Evolutionary conservation across 1,140 invertebrate genomes (phyloP).

Genomic region (Heterodera schachtii): DNA sequence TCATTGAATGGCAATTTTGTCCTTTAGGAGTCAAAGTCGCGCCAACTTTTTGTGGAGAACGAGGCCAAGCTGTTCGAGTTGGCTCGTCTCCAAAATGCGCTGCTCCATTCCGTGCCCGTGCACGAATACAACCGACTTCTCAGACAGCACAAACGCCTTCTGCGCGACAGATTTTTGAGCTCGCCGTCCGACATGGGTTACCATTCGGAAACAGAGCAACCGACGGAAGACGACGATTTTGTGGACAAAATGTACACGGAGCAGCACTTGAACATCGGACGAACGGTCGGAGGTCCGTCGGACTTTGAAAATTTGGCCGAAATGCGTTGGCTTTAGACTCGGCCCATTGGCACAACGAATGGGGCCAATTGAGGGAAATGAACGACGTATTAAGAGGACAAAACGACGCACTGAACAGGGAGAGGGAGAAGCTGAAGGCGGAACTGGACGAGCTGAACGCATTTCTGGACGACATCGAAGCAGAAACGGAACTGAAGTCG

Average conservation of each 20-base stretch:
- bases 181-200: constrained; percentile 12
- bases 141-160: constrained; percentile 42
- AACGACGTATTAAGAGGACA: constrained; percentile 44
- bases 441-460: constrained; percentile 47
- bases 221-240: not conserved
- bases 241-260: not conserved
- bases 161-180: constrained; percentile 22
- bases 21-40: constrained; percentile 17
- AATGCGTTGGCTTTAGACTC: not conserved
- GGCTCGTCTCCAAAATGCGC: constrained; percentile 37
- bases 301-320: not conserved
- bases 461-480: constrained; percentile 48
- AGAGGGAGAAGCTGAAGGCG: constrained; percentile 28
- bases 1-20: not conserved
- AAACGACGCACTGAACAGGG: constrained; percentile 35
- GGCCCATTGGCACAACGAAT: constrained; percentile 33
- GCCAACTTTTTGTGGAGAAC: constrained; percentile 38
- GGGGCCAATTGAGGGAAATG: constrained; percentile 31
- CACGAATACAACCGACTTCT: constrained; percentile 43
- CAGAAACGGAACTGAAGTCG: constrained; percentile 51
- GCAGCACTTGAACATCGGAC: not conserved
- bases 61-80: constrained; percentile 34
- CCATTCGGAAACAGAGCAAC: constrained; percentile 3
- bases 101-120: constrained; percentile 56
- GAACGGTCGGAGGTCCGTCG: not conserved